Evolutionary conservation across 2,113 vertebrate genomes (phyloP), one percentile per base, ranked within the genome.

Genomic region (Gopherus flavomarginatus): DNA sequence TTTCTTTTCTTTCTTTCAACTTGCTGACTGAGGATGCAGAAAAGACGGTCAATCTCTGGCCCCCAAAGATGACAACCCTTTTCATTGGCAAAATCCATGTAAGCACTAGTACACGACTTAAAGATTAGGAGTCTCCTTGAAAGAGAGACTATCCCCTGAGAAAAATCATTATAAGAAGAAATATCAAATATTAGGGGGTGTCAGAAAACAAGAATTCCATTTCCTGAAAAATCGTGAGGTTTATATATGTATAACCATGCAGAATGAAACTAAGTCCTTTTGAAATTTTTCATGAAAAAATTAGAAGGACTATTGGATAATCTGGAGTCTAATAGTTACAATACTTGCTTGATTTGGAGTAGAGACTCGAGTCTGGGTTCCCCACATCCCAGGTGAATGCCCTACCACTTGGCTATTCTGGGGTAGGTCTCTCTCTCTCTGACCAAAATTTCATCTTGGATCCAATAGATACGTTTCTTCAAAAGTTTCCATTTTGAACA

Each of bases 1-100:
- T 12, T 6, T 85, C 75, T 49, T 49, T 49, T 38, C 92, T 94
- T 91, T 72, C 87, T 93, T 92, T 83, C 94, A 89, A 81, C n/a
- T 50, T 1, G 1, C 57, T 96, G 87, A 50, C 72, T 52, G 81
- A n/a, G 29, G 47, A 26, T 88, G 87, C 80, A 79, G 62, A 94
- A 96, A 94, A 97, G 93, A 89, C 82, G 94, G 85, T 89, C 62
- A 69, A 89, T 75, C 82, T 79, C 47, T 0, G 1, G 10, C 78
- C 62, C 90, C 5, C 6, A 50, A 50, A 94, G 83, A 82, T 90
- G 54, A 77, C 6, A 85, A 42, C 72, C 94, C 38, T 94, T 95
- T 50, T 87, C 1, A 0, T 91, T 85, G 79, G 72, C 80, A 57
- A 83, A 69, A 83, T 72, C 84, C 80, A 89, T 87, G 94, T 93